Percentiles rank a stretch among this genome's conserved stretches.
Evolutionary conservation across 1,140 invertebrate genomes (phyloP).

Genomic region (Dendroctonus ponderosae): DNA sequence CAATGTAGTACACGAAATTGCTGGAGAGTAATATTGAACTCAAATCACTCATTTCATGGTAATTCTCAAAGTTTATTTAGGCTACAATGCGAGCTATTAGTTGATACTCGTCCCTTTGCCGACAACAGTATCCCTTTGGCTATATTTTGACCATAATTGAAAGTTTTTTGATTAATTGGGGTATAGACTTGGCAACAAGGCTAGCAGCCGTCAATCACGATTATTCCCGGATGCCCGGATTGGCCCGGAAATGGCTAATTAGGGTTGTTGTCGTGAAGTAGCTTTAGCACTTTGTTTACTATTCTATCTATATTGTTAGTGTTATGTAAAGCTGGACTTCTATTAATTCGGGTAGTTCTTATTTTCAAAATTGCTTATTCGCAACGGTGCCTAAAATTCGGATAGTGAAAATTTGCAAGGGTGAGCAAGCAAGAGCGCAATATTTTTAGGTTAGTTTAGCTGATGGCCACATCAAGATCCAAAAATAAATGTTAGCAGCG

Average conservation of each 20-base stretch:
- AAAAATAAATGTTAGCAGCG: slow-evolving; percentile 18
- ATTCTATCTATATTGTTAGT: slow-evolving; percentile 27
- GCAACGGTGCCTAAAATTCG: background rate
- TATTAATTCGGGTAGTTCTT: background rate
- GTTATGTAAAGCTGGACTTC: slow-evolving; percentile 39
- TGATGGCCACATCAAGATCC: slow-evolving; percentile 11
- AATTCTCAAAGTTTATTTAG: too few relatives aligned
- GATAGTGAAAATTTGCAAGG: slow-evolving; percentile 11
- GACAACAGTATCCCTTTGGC: too few relatives aligned
- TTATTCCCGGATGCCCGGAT: slow-evolving; percentile 47
- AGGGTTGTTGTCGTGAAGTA: slow-evolving; percentile 41
- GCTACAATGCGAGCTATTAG: too few relatives aligned
- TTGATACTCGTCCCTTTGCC: too few relatives aligned
- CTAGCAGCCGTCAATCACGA: slow-evolving; percentile 23
- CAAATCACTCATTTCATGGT: too few relatives aligned
- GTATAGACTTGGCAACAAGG: background rate
- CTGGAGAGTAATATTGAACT: too few relatives aligned
- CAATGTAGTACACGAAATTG: too few relatives aligned
- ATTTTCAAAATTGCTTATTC: background rate
- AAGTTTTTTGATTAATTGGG: too few relatives aligned
- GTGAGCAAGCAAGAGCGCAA: slow-evolving; percentile 35
- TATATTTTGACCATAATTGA: too few relatives aligned
- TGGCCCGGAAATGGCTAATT: slow-evolving; percentile 49
- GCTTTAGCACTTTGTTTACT: slow-evolving; percentile 36
- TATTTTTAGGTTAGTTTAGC: slow-evolving; percentile 36